Base-by-base conservation (phyloP, 2,113 vertebrate genomes). In the Erythrolamprus reginae region DNA sequence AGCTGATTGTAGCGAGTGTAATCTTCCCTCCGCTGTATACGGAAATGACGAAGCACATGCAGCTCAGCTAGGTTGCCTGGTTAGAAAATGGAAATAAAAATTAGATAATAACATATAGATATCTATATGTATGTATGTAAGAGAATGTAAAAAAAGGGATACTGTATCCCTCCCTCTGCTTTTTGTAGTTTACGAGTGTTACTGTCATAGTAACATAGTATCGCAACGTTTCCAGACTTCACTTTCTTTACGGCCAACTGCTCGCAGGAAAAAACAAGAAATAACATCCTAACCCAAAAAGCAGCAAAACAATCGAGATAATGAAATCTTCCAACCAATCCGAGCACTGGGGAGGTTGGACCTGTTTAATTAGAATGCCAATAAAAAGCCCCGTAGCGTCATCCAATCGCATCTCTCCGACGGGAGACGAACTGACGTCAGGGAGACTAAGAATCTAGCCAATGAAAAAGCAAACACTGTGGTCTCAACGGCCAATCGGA, bases 1-100 rank as follows among this genome's bases (percentile, higher is more conserved):
- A 99, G 96, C 89, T 98, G 98, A 95, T 99, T 99, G 95, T 99
- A 99, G 23, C 92, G 96, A 83, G 98, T 98, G 95, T 98, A 99
- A 86, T 99, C 99, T 90, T 99, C 98, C n/a, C 98, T 97, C 93
- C 97, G 98, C 28, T 98, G 98, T 92, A 99, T 94, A 88, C 94
- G 98, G 86, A 96, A 99, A 4, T 96, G 98, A 91, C 98, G 96
- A 95, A 99, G 83, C 10, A 99, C 97, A 92, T 97, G 98, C 92
- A 99, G 96, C 94, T 99, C 99, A 23, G 98, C 98, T 9, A 98
- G 38, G 95, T 98, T 98, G 48, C 98, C 98, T 88, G n/a, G n/a
- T n/a, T n/a, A n/a, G n/a, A n/a, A n/a, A n/a, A n/a, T n/a, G n/a
- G n/a, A n/a, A n/a, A n/a, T n/a, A n/a, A n/a, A n/a, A n/a, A n/a